These are phyloP conservation scores for Abramis brama DNA, from an alignment of 2,113 vertebrate species.

Conservation along the genomic window DNA sequence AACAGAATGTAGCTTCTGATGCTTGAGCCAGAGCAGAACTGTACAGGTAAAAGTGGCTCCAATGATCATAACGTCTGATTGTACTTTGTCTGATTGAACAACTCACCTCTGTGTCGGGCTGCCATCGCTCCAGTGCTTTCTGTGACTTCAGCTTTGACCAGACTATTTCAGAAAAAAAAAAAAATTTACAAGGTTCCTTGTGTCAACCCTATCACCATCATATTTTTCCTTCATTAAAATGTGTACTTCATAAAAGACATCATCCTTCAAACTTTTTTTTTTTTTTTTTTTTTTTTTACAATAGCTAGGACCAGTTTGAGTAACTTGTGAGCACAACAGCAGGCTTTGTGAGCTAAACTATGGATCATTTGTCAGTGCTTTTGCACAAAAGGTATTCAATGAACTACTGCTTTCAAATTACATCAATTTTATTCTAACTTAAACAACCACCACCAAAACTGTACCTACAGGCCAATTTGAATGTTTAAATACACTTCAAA, in stretches of 20 bases:
- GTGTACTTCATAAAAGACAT: neutral
- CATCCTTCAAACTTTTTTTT: too few species aligned
- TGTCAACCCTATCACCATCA: neutral
- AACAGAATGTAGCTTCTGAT: neutral
- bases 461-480: too few species aligned
- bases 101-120: slow-evolving; percentile 94
- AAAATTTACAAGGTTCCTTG: neutral
- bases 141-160: slow-evolving; percentile 98
- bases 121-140: slow-evolving; percentile 96
- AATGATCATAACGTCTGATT: neutral
- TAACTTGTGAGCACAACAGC: too few species aligned
- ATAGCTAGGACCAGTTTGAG: too few species aligned
- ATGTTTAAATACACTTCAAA: too few species aligned
- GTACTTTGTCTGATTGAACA: neutral
- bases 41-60: neutral
- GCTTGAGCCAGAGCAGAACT: neutral
- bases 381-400: too few species aligned
- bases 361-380: too few species aligned
- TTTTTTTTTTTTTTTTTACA: too few species aligned
- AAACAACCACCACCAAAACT: too few species aligned
- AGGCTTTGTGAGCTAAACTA: too few species aligned
- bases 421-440: too few species aligned
- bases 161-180: slow-evolving; percentile 72
- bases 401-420: too few species aligned
- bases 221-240: neutral